These are phyloP conservation scores for Aix galericulata DNA, from an alignment of 2,113 vertebrate genomes.

Conservation along the genomic window DNA sequence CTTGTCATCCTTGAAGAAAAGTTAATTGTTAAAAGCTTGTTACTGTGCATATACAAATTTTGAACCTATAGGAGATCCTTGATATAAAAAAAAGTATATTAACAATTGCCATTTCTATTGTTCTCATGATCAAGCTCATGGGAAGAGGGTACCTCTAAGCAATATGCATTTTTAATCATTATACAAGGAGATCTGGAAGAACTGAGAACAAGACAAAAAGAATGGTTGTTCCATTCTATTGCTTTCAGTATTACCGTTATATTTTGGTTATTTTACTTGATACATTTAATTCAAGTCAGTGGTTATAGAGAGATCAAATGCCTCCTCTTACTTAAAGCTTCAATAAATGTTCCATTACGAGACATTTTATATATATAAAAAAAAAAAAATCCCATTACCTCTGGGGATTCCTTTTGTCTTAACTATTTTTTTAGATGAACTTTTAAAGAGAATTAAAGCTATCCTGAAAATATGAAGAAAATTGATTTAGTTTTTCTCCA, in stretches of 20 bases:
- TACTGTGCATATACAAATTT: neutral
- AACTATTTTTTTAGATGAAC: neutral
- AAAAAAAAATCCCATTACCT: neutral
- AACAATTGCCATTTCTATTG: neutral
- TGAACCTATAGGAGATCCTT: neutral
- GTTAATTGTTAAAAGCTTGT: neutral
- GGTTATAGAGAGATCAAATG: constrained; percentile 15
- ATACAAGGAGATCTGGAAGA: neutral
- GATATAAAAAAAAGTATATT: neutral
- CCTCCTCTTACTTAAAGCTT: constrained; percentile 12
- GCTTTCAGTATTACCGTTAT: neutral
- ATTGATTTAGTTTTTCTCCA: neutral
- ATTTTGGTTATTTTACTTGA: neutral
- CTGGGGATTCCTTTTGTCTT: neutral
- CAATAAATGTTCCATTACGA: neutral
- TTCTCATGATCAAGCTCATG: neutral
- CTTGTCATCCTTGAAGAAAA: constrained; percentile 1
- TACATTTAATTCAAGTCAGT: neutral
- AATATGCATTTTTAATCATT: neutral
- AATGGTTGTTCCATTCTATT: neutral
- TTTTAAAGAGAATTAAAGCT: neutral
- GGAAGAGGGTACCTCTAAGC: neutral
- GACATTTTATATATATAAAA: neutral
- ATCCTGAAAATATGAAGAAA: neutral
- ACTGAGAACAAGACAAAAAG: neutral